phyloP scores from a whole-genome alignment of 2,113 vertebrate species.

The Lasiurus borealis region DNA sequence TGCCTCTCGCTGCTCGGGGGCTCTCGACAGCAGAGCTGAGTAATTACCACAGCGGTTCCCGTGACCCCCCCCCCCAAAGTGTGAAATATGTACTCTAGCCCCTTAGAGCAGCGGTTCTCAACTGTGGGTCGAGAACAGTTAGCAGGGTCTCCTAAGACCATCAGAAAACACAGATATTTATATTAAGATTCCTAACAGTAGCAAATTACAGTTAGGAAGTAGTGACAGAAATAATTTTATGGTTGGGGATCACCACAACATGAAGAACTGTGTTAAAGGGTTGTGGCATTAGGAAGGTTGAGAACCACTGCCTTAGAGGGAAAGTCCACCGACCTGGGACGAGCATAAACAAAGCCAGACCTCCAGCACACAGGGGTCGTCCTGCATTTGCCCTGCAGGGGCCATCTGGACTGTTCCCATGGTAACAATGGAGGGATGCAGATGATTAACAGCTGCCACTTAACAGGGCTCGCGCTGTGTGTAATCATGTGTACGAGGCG shows the following conservation, averaged over 20 bases:
- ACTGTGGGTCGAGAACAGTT: no score
- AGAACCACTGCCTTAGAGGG: background rate
- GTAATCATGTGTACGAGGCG: background rate
- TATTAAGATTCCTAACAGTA: no score
- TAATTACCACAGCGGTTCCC: background rate
- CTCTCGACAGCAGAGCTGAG: rapidly evolving
- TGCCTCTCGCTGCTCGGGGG: background rate
- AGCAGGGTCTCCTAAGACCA: no score
- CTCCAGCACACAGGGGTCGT: background rate
- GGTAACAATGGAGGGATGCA: rapidly evolving
- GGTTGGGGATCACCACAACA: no score
- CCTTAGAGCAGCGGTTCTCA: background rate
- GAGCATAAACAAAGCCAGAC: background rate
- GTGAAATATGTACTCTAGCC: background rate
- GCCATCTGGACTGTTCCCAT: background rate
- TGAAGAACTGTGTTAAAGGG: no score
- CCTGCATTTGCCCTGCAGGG: rapidly evolving
- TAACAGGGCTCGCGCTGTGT: background rate
- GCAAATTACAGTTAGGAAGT: no score
- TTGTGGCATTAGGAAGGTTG: no score
- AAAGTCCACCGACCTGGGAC: background rate
- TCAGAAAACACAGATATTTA: no score
- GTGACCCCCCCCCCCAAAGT: background rate
- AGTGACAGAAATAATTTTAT: no score
- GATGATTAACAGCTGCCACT: background rate